These are phyloP conservation scores for Chaetura pelagica DNA, from an alignment of 2,113 vertebrate species.

Conservation along the genomic window DNA sequence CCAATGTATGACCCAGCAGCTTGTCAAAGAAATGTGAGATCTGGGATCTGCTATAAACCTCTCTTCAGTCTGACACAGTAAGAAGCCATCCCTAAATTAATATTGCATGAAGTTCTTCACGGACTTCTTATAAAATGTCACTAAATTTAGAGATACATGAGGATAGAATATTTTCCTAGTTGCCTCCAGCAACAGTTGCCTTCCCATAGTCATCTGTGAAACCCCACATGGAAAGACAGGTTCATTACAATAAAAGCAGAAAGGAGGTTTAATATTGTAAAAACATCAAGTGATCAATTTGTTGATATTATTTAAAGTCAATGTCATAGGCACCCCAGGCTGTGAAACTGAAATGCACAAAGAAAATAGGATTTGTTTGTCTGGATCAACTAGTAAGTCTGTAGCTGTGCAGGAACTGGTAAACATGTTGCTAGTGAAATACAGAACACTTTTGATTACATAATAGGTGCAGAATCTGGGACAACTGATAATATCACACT, in stretches of 20 bases:
- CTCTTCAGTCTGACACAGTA: neutral
- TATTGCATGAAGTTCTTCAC: neutral
- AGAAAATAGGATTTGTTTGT: constrained; percentile 5
- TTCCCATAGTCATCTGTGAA: neutral
- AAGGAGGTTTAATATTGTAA: neutral
- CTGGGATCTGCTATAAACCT: neutral
- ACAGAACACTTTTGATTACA: constrained; percentile 43
- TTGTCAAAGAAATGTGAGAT: neutral
- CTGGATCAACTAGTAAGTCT: neutral
- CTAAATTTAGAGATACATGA: neutral
- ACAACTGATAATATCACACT: constrained; percentile 42
- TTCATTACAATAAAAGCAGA: neutral
- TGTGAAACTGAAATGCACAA: constrained; percentile 14
- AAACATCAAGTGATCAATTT: neutral
- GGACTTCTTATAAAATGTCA: neutral
- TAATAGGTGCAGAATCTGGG: constrained; percentile 39
- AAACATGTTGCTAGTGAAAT: neutral
- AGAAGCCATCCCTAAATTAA: neutral
- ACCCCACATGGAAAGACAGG: neutral
- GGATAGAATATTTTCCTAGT: neutral
- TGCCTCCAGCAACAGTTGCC: neutral
- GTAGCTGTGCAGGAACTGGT: neutral
- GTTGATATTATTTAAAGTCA: neutral
- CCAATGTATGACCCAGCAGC: neutral
- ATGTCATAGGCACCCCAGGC: neutral